phyloP scores from a whole-genome alignment of 2,888 invertebrate genomes.

The Epinotia ramella region DNA sequence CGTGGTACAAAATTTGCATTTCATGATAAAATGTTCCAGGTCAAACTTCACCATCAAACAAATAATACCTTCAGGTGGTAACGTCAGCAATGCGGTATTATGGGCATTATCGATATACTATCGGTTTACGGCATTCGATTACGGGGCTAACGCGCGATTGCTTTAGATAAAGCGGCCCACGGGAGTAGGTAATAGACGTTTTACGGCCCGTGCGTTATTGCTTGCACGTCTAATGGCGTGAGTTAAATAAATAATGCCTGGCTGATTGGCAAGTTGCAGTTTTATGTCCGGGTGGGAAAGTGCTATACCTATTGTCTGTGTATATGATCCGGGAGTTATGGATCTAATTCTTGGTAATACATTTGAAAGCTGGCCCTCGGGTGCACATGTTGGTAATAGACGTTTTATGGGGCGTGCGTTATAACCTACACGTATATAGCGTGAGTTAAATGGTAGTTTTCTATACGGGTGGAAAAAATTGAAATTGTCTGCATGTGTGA shows the following conservation, averaged over 20 bases:
- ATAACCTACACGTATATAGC: not conserved
- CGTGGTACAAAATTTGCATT: too few species aligned
- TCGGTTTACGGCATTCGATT: constrained; percentile 33
- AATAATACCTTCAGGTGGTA: constrained; percentile 15
- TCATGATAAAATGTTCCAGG: not conserved
- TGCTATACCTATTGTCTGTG: not conserved
- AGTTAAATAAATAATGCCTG: constrained; percentile 25
- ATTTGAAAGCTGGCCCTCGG: not conserved
- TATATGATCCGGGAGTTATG: not conserved
- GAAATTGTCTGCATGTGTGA: too few species aligned
- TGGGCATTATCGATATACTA: constrained; percentile 21
- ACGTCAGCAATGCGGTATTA: constrained; percentile 9
- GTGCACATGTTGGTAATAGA: not conserved
- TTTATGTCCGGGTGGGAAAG: not conserved
- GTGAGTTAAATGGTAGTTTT: not conserved
- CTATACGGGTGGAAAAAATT: not conserved
- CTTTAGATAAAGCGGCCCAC: constrained; percentile 29
- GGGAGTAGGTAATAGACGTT: constrained; percentile 35
- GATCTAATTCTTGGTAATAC: not conserved
- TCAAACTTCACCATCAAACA: not conserved
- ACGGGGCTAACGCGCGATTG: constrained; percentile 31
- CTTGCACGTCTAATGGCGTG: constrained; percentile 28
- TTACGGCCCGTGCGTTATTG: constrained; percentile 31
- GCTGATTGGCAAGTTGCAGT: constrained; percentile 17
- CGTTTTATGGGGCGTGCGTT: not conserved